A percentile compares a stretch with the other conserved stretches of the same genome.
Conservation (phyloP, 2,888 invertebrate species). For the Troides oblongomaculatus region DNA sequence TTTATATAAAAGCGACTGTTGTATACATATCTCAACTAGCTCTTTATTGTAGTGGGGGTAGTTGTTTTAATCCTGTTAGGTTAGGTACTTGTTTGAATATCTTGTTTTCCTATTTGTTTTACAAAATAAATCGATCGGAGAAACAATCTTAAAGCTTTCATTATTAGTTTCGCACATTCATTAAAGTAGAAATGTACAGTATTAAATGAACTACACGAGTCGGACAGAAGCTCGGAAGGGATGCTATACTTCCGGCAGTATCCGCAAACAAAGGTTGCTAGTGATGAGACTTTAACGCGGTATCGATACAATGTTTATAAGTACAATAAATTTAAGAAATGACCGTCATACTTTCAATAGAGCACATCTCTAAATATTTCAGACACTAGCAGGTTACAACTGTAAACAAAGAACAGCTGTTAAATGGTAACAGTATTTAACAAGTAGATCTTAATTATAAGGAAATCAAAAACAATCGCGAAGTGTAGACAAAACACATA, state of each 20-base stretch:
- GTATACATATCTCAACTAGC: too few relatives aligned
- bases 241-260: conserved; percentile 8
- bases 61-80: too few relatives aligned
- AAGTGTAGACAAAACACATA: too few relatives aligned
- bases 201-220: not conserved
- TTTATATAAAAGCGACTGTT: too few relatives aligned
- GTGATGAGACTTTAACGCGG: not conserved
- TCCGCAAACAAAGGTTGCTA: conserved; percentile 5
- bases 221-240: conserved; percentile 15
- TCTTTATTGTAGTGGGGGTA: too few relatives aligned
- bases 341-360: not conserved
- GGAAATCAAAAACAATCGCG: too few relatives aligned
- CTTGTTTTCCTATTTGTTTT: too few relatives aligned
- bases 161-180: not conserved
- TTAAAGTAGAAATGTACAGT: not conserved
- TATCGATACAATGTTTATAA: not conserved
- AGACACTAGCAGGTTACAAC: not conserved
- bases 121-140: too few relatives aligned
- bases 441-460: too few relatives aligned
- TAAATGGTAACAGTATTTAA: too few relatives aligned
- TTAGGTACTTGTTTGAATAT: too few relatives aligned
- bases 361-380: not conserved
- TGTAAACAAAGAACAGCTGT: not conserved
- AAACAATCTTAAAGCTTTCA: not conserved
- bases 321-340: not conserved